A percentile compares a stretch with the other conserved stretches of the same genome.
These are phyloP conservation scores for Lasaia peninsularis DNA, from an alignment of 1,140 invertebrate species.

Conservation along the genomic window DNA sequence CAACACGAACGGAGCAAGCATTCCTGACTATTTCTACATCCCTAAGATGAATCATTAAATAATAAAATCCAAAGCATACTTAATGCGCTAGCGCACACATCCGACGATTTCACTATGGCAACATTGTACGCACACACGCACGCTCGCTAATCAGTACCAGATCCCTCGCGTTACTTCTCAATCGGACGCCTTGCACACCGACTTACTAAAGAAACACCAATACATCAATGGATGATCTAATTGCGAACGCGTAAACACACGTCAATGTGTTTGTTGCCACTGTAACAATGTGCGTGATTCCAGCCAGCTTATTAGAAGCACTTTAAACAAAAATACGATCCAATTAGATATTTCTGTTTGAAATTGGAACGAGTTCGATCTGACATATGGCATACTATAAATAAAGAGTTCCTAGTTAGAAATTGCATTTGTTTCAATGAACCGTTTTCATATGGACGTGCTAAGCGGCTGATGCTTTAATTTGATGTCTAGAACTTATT, in stretches of 20 bases:
- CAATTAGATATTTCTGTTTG: conserved; percentile 54
- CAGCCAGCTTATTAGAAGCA: conserved; percentile 64
- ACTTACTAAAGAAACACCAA: conserved; percentile 40
- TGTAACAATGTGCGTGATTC: conserved; percentile 67
- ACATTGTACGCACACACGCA: conserved; percentile 53
- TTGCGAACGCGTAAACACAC: conserved; percentile 68
- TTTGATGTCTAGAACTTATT: conserved; percentile 61
- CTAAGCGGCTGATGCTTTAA: conserved; percentile 36
- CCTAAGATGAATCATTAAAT: conserved; percentile 77
- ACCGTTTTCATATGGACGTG: conserved; percentile 40
- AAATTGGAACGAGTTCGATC: conserved; percentile 61
- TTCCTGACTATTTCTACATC: conserved; percentile 76
- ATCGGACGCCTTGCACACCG: conserved; percentile 52
- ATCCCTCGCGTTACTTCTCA: conserved; percentile 66
- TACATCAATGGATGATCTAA: conserved; percentile 71
- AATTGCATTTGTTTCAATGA: conserved; percentile 36
- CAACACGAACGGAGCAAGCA: conserved; percentile 68
- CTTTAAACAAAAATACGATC: conserved; percentile 73
- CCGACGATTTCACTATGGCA: conserved; percentile 50
- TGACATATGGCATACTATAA: conserved; percentile 74
- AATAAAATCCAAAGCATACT: conserved; percentile 76
- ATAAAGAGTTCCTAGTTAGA: conserved; percentile 53
- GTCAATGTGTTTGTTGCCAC: conserved; percentile 59
- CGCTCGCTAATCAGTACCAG: conserved; percentile 67
- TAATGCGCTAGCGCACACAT: conserved; percentile 67